Base-by-base conservation (phyloP, 53 echinoderm and acorn worm species). In the Actinopyga echinites region DNA sequence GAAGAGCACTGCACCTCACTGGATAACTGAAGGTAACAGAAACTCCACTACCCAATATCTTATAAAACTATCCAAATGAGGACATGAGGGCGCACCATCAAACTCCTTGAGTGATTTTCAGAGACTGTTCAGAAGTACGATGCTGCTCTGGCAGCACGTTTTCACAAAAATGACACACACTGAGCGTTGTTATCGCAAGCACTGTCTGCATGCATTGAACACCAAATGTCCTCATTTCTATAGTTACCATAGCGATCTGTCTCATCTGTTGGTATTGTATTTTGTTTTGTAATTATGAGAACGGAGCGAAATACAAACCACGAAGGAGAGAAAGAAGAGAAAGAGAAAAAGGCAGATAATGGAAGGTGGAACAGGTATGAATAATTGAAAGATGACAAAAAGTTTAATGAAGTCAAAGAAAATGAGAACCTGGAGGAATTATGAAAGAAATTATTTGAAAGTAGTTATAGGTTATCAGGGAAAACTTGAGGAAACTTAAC, bases 141-240 rank as follows among this genome's bases (percentile, higher is more conserved):
- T 42, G 71, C 71, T 71, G 71, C 71, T 6, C 13, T n/a, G 40
- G 71, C 71, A 71, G 71, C 71, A 40, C 2, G 26, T 44, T 21
- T 28, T 60, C 28, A 71, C 38, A 71, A 49, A 49, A 42, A 71
- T 10, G 22, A 71, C 71, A 42, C 42, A 71, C 71, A 71, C 71
- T 42, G 71, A 71, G 71, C 71, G 17, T 49, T 49, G 49, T 49
- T 71, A 23, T 71, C 40, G 71, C 71, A 34, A 71, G 71, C 71
- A 71, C 71, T 71, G 71, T 71, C 71, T 44, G 71, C 71, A 71
- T 71, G 71, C 71, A 71, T 40, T 71, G 40, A 71, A 71, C 71
- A 71, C 44, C 44, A 42, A 71, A 71, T 42, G 71, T 71, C 40
- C 42, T 71, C 71, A 42, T 25, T 71, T 44, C 44, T 71, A 71